phyloP scores from a whole-genome alignment of 2,797 vertebrate species.

The Phataginus tricuspis region DNA sequence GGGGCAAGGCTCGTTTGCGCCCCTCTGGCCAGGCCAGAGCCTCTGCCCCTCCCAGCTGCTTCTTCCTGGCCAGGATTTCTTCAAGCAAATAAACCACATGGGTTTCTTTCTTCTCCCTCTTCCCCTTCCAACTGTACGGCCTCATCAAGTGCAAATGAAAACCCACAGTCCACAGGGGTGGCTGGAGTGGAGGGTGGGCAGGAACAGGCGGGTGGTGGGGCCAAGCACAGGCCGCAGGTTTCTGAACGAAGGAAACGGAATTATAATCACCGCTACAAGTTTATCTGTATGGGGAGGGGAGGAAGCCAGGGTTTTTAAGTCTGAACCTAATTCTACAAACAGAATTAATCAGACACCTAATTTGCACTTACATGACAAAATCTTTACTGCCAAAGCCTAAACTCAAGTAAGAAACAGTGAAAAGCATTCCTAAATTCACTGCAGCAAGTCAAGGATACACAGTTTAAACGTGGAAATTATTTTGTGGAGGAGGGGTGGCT shows the following conservation, averaged over 20 bases:
- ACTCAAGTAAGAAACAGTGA: neutral
- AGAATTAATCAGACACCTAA: constrained; percentile 22
- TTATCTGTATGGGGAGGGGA: too few relatives aligned
- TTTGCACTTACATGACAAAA: constrained; percentile 11
- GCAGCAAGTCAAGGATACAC: neutral
- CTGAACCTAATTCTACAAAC: constrained; percentile 27
- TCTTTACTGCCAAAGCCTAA: neutral
- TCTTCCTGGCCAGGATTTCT: neutral
- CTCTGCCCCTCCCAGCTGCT: neutral
- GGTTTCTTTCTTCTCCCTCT: neutral
- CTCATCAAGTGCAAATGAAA: neutral
- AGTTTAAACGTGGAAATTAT: constrained; percentile 40
- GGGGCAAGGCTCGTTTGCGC: neutral
- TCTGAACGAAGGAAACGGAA: neutral
- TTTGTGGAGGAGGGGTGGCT: neutral
- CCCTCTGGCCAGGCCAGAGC: neutral
- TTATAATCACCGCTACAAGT: neutral
- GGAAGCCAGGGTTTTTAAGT: neutral
- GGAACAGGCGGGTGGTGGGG: neutral
- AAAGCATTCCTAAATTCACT: constrained; percentile 32
- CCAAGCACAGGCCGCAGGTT: neutral
- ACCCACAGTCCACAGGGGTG: neutral
- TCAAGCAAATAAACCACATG: neutral
- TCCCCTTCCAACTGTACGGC: neutral
- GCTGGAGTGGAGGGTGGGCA: neutral